These are phyloP conservation scores for Oncopodura yosiiana DNA, from an alignment of 1,140 invertebrate genomes.

Conservation along the genomic window DNA sequence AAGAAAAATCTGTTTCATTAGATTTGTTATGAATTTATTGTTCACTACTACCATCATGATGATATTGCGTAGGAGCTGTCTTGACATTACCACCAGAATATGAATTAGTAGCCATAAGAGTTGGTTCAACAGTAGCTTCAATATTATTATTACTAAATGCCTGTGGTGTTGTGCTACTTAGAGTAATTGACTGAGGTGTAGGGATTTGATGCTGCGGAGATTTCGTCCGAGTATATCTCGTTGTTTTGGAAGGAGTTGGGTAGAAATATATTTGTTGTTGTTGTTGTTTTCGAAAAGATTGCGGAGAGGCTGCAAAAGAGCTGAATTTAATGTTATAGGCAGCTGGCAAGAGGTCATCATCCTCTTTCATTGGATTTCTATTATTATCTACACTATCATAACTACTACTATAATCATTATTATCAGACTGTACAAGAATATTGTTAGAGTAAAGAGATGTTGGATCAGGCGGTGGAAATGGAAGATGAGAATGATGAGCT, in stretches of 20 bases:
- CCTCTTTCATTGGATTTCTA: neutral
- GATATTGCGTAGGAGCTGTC: no score
- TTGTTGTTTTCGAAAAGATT: neutral
- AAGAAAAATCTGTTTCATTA: no score
- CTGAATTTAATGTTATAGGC: constrained; percentile 2
- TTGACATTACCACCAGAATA: no score
- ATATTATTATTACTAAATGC: no score
- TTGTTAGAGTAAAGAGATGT: neutral
- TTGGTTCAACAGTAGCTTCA: no score
- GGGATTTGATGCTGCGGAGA: constrained; percentile 17
- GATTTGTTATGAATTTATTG: no score
- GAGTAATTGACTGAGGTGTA: constrained; percentile 7
- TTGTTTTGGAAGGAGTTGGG: neutral
- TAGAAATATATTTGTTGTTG: neutral
- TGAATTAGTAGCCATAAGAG: no score
- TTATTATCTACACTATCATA: no score
- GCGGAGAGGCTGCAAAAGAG: neutral
- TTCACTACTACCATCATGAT: no score
- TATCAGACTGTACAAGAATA: no score
- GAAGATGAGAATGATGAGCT: neutral
- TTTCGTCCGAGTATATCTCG: constrained; percentile 3
- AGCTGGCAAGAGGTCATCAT: neutral
- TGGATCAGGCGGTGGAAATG: neutral
- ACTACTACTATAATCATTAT: no score
- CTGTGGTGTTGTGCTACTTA: constrained; percentile 8